Evolutionary conservation across 2,797 vertebrate species (phyloP), one percentile per base, ranked within the genome.

Genomic region (Aldrovandia affinis): DNA sequence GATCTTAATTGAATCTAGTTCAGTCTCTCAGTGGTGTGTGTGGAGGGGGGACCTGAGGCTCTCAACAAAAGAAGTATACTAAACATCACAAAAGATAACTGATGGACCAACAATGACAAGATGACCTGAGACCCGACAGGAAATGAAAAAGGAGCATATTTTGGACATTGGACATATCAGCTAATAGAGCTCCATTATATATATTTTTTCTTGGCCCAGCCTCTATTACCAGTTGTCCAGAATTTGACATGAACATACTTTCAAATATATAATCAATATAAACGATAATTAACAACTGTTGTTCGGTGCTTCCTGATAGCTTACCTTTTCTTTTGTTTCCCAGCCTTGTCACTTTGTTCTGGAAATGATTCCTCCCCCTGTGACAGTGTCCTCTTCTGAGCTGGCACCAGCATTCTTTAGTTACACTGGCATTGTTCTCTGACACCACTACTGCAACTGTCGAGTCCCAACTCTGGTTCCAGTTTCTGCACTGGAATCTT

Each of bases 1-100:
- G 89, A 94, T 93, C 92, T 93, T 92, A 92, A 93, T 92, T 92
- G 91, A 92, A 88, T 94, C 89, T 86, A 85, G 89, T 90, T 89
- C 85, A 14, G 33, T 70, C 65, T 36, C 65, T 33, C 65, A 70
- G 20, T 70, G 15, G 14, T 70, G 33, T 36, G 33, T 18, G 65
- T 63, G 61, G 28, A 84, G 88, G 82, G 81, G 68, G 85, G 61
- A 82, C 18, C 2, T 47, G 18, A 75, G 42, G 89, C 65, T 61
- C 75, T 83, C 70, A 85, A 81, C 63, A 65, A 78, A 78, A 85
- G 83, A 88, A 82, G 84, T 80, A 59, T 14, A 57, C 84, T 78
- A 80, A 88, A 85, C 52, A 84, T 85, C 83, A 79, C 84, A 30
- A 83, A 63, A 86, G 83, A 73, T 82, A 86, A 87, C 78, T 82